Evolutionary conservation across 30 jellyfish, hydroid and myxozoan genomes (phyloP), one percentile per base, ranked within the genome.

Genomic region (Aurelia sp.): DNA sequence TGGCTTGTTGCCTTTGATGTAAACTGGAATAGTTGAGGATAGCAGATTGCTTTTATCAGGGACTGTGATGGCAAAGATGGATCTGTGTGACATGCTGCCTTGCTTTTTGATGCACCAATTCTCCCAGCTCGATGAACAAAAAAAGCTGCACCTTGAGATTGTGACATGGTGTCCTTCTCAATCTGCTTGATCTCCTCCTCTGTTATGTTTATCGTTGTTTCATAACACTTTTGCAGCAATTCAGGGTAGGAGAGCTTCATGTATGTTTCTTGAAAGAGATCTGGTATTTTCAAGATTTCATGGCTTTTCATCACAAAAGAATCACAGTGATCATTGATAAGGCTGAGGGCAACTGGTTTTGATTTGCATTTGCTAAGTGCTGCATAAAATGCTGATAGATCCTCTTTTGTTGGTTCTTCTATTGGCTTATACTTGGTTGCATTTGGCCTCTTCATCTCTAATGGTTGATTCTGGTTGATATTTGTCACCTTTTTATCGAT

Each of bases 11-110:
- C 84, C 75, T 65, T 67, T 24, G 74, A 19, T 40, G 85, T 63
- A 59, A 82, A 82, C 64, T 69, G 63, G 73, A 57, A 82, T 8
- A 82, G n/a, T 48, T 67, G 69, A 44, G 92, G 92, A 52, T 82
- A 67, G 92, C 84, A 82, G 59, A 82, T 55, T 21, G 92, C 47
- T 33, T 82, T 82, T 31, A 82, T 68, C 77, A 82, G 67, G 63
- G 92, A 82, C 76, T 82, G 92, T 44, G 92, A 82, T 70, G 85
- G 92, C 92, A 33, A 86, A 13, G 85, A 24, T 53, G 85, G 92
- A 50, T 82, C 79, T 51, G 92, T 67, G 85, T 67, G 84, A 70
- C 84, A 67, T 67, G 92, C 92, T 67, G 77, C 75, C 67, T 48
- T 48, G 47, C 92, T 48, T 52, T 8, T 81, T 8, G 91, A 81